Evolutionary conservation across 2,888 invertebrate genomes (phyloP), one percentile per base, ranked within the genome.

Genomic region (Neoaliturus tenellus): DNA sequence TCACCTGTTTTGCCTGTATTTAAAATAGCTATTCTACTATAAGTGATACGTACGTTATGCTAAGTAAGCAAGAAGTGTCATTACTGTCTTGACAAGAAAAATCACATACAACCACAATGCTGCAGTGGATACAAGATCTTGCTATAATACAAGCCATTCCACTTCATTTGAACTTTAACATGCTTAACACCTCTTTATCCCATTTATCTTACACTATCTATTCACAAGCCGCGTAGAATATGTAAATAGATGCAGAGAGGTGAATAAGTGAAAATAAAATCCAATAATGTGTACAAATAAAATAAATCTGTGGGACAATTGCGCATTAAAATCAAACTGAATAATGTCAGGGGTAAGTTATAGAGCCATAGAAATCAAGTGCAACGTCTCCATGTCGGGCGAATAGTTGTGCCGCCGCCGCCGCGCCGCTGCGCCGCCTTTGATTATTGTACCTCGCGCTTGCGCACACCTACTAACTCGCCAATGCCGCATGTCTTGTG

Each of bases 351-450:
- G 10, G 48, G 75, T 44, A 75, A 75, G 44, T 75, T 75, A 75
- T 75, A 41, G 75, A 4, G 41, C 44, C n/a, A 75, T 75, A 69
- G 75, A 75, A 75, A 75, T 75, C 75, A 44, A 75, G 23, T 71
- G 71, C 48, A 41, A 25, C 75, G 75, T 75, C 44, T 69, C 75
- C 75, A 75, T 44, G 75, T 41, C 39, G 75, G 41, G 25, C 69
- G 31, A n/a, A 69, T 33, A 33, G 69, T 69, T 69, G 20, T 41
- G 75, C 48, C 20, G 75, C 75, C 75, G 75, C n/a, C n/a, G 69
- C 33, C 33, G 20, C 23, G 75, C 48, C 20, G 75, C 75, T 48
- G 75, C 20, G 75, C 75, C 75, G 75, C 75, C 75, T 75, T 41
- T 75, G 75, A 75, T 75, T 75, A 44, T 75, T 44, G 44, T 44